Evolutionary conservation across 1,140 invertebrate genomes (phyloP).

Genomic region (Drosophila malerkotliana): DNA sequence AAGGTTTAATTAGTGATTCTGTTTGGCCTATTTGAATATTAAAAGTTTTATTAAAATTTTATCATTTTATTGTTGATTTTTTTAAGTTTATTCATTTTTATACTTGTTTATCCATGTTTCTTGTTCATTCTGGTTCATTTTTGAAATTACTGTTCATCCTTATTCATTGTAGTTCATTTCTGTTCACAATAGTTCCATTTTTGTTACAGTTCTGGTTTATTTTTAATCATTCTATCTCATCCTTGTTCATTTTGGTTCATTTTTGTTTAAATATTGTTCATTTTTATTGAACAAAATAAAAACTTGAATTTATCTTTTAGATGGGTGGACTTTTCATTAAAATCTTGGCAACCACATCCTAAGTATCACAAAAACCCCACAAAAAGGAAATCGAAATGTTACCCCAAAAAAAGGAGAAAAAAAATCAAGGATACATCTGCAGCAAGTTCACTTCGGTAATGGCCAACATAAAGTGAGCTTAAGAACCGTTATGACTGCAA

Average conservation of each 20-base stretch:
- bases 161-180: background rate
- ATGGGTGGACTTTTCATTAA: background rate
- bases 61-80: too few species aligned
- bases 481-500: conserved; percentile 67
- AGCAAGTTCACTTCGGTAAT: conserved; percentile 51
- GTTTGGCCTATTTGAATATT: too few species aligned
- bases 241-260: too few species aligned
- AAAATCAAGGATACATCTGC: conserved; percentile 24
- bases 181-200: too few species aligned
- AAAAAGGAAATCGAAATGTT: background rate
- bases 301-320: background rate
- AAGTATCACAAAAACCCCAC: background rate
- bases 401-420: background rate
- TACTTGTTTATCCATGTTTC: background rate
- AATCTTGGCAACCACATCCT: background rate
- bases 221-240: too few species aligned
- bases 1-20: too few species aligned
- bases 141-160: background rate
- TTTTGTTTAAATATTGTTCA: background rate
- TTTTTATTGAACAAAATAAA: too few species aligned
- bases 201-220: too few species aligned
- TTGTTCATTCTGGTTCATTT: background rate
- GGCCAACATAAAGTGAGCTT: conserved; percentile 77
- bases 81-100: background rate
- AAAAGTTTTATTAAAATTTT: too few species aligned